Evolutionary conservation across 2,113 vertebrate genomes (phyloP).

Genomic region (Clarias macrocephalus): DNA sequence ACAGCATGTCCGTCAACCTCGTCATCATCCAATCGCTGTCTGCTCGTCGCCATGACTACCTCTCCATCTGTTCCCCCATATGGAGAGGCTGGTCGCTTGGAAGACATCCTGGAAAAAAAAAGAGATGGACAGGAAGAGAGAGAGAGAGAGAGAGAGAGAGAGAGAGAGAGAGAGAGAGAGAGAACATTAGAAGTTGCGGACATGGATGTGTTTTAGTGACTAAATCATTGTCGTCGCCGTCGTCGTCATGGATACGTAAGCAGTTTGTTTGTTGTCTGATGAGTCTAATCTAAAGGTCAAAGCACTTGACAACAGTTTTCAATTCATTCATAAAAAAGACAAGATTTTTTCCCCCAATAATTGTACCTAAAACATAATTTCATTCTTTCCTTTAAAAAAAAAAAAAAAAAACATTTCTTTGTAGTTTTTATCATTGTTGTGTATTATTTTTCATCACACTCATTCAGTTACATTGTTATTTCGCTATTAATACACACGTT

Average conservation of each 20-base stretch:
- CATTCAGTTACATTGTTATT: background rate
- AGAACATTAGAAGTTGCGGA: constrained; percentile 24
- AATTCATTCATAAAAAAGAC: background rate
- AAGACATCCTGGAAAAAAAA: constrained; percentile 98
- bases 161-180: constrained; percentile 63
- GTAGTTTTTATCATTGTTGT: background rate
- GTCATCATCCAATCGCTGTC: constrained; percentile 98
- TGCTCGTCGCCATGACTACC: constrained; percentile 99
- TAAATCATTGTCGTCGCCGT: background rate
- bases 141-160: constrained; percentile 74
- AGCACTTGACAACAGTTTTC: background rate
- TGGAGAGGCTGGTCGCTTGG: constrained; percentile 99
- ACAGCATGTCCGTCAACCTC: constrained; percentile 93
- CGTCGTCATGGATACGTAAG: background rate
- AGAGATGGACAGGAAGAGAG: constrained; percentile 60
- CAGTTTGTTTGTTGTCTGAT: background rate
- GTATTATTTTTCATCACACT: background rate
- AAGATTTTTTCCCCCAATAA: background rate
- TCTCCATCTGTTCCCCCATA: constrained; percentile 99
- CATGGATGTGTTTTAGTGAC: constrained; percentile 38
- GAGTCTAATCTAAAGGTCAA: background rate
- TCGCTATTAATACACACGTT: background rate
- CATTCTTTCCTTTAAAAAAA: background rate
- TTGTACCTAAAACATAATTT: background rate
- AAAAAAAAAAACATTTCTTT: too few relatives aligned